Conservation (phyloP, 1,140 invertebrate species). For the Myzus persicae region DNA sequence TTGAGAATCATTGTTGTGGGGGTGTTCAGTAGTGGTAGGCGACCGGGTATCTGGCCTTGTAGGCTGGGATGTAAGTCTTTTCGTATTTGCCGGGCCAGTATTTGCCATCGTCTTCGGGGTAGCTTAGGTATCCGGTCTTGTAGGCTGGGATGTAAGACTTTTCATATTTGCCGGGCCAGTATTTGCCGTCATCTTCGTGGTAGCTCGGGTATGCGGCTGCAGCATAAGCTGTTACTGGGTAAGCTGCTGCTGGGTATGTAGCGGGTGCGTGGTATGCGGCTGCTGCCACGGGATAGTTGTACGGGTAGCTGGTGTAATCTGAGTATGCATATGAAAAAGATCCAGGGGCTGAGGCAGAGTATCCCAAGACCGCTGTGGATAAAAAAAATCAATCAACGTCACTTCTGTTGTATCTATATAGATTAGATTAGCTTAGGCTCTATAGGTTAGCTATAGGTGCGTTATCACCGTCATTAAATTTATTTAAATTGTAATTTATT, state of each 20-base stretch:
- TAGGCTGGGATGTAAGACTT: neutral
- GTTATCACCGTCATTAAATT: neutral
- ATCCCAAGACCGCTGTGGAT: neutral
- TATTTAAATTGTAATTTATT: neutral
- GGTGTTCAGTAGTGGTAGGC: neutral
- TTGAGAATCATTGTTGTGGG: neutral
- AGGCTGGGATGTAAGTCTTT: neutral
- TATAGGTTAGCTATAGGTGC: too few relatives aligned
- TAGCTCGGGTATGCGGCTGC: constrained; percentile 54
- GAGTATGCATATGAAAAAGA: constrained; percentile 40
- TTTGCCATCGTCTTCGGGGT: neutral
- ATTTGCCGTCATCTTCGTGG: constrained; percentile 60
- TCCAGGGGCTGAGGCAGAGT: constrained; percentile 36
- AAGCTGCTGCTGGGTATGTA: neutral
- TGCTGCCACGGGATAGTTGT: neutral
- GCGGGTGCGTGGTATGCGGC: neutral
- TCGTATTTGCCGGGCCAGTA: neutral
- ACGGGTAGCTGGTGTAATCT: constrained; percentile 17
- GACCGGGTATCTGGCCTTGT: neutral
- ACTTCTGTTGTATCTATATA: neutral
- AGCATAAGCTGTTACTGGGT: constrained; percentile 46
- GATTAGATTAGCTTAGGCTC: too few relatives aligned
- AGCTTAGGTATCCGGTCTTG: neutral
- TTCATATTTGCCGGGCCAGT: constrained; percentile 62
- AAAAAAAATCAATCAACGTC: neutral